Evolutionary conservation across 1,140 invertebrate species (phyloP), one percentile per base, ranked within the genome.

Genomic region (Microplitis mediator): DNA sequence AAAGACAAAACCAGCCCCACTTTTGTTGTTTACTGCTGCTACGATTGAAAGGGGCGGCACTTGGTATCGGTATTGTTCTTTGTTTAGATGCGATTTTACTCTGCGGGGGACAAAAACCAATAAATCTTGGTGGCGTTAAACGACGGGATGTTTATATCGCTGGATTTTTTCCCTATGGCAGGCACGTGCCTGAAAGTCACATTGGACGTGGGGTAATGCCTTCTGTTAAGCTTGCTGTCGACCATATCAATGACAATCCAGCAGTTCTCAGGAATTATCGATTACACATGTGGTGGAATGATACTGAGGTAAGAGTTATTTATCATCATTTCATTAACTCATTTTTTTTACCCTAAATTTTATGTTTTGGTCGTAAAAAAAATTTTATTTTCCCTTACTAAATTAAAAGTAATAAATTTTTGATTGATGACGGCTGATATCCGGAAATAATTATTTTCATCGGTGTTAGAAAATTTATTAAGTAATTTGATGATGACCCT

Each of bases 281-380:
- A 39, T 90, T 98, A 58, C 95, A 96, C 81, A 96, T 97, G 91
- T 95, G 94, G 91, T 97, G 94, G 94, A 97, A 97, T 83, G 95
- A 98, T 79, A 98, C 96, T 3, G 92, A 96, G 93, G 96, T 97
- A 83, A 89, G 88, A 78, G 36, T 34, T 58, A 31, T 58, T 54
- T 13, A 6, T 14, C n/a, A 23, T 54, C 4, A 54, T 54, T 54
- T 11, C 5, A 13, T n/a, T 11, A 23, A 54, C 6, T 14, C 16
- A 54, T n/a, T 14, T 5, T 54, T 6, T 54, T 23, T 8, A 13
- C 5, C 52, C 13, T 54, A 2, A 54, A 3, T n/a, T 6, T 9
- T 45, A 23, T 23, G 23, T 45, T 3, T 45, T 45, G 0, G 39
- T 45, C 39, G 39, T 23, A 23, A 23, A 23, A 23, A 23, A 23